These are phyloP conservation scores for Apamea sordens DNA, from an alignment of 2,888 invertebrate genomes.

Conservation along the genomic window DNA sequence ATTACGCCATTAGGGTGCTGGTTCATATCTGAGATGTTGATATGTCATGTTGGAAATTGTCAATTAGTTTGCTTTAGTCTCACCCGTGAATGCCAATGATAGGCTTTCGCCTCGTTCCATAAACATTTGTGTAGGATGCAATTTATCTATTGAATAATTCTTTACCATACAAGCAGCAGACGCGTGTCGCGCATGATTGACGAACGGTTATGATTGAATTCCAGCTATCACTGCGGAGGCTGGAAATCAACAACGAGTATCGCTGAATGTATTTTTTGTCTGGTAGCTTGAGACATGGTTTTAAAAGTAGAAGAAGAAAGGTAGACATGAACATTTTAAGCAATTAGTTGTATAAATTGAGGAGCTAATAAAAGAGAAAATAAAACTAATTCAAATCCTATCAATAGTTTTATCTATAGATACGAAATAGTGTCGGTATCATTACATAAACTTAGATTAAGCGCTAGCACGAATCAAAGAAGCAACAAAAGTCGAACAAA, in stretches of 20 bases:
- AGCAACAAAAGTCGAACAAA: conserved; percentile 79
- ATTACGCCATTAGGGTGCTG: too few relatives aligned
- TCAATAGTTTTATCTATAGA: conserved; percentile 26
- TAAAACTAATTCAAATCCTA: not conserved
- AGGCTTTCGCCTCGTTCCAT: conserved; percentile 33
- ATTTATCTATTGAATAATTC: conserved; percentile 54
- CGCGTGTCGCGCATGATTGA: conserved; percentile 59
- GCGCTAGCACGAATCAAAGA: conserved; percentile 73
- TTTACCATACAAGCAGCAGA: conserved; percentile 36
- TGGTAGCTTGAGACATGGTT: not conserved
- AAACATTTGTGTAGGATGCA: conserved; percentile 29
- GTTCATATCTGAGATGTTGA: not conserved
- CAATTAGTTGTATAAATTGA: not conserved
- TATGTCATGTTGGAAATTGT: not conserved
- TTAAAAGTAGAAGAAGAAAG: not conserved
- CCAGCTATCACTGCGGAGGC: conserved; percentile 33
- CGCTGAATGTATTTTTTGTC: not conserved
- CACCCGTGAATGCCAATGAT: conserved; percentile 1
- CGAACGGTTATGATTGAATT: conserved; percentile 57
- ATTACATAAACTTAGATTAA: conserved; percentile 73
- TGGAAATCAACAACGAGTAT: conserved; percentile 21
- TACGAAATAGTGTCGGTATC: conserved; percentile 39
- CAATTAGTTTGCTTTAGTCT: conserved; percentile 1
- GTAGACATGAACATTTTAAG: not conserved
- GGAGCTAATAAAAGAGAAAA: not conserved